phyloP scores from a whole-genome alignment of 2,797 vertebrate species.

The Hapalemur alaotrensis region DNA sequence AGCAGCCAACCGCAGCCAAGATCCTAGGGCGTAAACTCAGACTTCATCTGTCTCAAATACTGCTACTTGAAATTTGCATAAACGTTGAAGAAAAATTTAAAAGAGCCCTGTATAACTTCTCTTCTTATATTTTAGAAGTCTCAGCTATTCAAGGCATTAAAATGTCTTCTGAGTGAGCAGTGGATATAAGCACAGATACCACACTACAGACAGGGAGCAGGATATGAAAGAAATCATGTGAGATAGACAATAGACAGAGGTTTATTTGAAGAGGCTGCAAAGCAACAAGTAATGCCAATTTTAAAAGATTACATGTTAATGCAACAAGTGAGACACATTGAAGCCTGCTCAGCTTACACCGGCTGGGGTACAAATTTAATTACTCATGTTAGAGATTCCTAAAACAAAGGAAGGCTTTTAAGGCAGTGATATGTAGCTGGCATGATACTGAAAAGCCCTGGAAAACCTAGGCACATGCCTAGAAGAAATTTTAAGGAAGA shows the following conservation, averaged over 20 bases:
- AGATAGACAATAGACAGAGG: conserved; percentile 50
- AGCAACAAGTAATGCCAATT: conserved; percentile 58
- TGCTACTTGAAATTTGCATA: conserved; percentile 71
- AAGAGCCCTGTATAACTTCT: neutral
- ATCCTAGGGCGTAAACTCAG: conserved; percentile 34
- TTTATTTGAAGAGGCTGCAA: conserved; percentile 67
- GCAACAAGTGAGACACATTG: conserved; percentile 51
- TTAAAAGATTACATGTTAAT: conserved; percentile 65
- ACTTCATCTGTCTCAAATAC: conserved; percentile 25
- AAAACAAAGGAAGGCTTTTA: conserved; percentile 73
- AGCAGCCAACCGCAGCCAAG: neutral
- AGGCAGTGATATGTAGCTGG: conserved; percentile 28
- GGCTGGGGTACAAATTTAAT: conserved; percentile 62
- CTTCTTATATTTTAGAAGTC: conserved; percentile 21
- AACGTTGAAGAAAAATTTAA: neutral
- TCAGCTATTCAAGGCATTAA: neutral
- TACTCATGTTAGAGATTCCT: conserved; percentile 66
- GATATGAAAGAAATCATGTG: conserved; percentile 37
- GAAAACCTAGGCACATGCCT: conserved; percentile 31
- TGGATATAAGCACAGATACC: neutral
- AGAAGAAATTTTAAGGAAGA: conserved; percentile 33
- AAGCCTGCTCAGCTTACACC: conserved; percentile 65
- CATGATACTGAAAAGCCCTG: conserved; percentile 7
- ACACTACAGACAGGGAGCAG: neutral
- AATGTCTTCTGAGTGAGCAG: neutral